phyloP scores from a whole-genome alignment of 2,888 invertebrate species.

The Chymomyza amoena region DNA sequence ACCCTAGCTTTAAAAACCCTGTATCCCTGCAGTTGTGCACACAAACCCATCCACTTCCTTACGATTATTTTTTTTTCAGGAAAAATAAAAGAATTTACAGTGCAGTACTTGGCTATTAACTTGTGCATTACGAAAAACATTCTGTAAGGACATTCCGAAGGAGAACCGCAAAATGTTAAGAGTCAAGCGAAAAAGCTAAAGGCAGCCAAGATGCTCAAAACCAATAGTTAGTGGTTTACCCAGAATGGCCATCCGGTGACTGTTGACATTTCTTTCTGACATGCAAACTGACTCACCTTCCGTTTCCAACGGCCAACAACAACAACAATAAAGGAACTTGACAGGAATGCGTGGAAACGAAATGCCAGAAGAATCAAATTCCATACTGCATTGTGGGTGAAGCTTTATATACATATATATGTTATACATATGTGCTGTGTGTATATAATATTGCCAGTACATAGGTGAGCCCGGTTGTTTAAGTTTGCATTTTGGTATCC shows the following conservation, averaged over 20 bases:
- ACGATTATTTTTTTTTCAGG: background rate
- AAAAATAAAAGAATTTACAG: background rate
- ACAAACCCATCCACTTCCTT: background rate
- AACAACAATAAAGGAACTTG: slow-evolving; percentile 21
- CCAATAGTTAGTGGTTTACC: slow-evolving; percentile 30
- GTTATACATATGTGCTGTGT: too few relatives aligned
- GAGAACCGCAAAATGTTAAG: background rate
- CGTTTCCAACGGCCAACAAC: slow-evolving; percentile 7
- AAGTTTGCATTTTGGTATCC: background rate
- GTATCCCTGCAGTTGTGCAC: background rate
- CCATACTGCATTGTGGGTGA: background rate
- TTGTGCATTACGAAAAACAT: background rate
- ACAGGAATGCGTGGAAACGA: slow-evolving; percentile 18
- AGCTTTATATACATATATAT: background rate
- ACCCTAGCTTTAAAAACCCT: too few relatives aligned
- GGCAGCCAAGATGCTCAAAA: background rate
- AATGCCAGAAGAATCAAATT: slow-evolving; percentile 32
- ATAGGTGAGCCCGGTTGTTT: slow-evolving; percentile 13
- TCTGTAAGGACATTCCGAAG: background rate
- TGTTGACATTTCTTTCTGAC: slow-evolving; percentile 16
- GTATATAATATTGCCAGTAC: too few relatives aligned
- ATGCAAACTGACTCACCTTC: background rate
- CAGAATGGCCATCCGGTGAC: slow-evolving; percentile 52
- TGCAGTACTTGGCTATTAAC: background rate
- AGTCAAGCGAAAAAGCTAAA: background rate